These are phyloP conservation scores for Cosmopolites sordidus DNA, from an alignment of 2,888 invertebrate species.

Conservation along the genomic window DNA sequence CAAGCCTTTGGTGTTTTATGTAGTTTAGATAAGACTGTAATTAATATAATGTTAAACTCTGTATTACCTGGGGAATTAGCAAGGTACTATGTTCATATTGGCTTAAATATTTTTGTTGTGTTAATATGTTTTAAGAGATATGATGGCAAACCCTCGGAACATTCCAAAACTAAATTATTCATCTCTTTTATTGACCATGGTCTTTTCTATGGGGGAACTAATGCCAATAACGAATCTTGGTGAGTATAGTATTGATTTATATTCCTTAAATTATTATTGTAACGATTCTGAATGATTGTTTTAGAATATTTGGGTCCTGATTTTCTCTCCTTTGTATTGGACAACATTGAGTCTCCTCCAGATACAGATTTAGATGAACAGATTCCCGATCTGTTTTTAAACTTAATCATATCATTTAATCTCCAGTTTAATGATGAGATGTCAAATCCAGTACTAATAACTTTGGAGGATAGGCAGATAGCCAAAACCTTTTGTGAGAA, in stretches of 20 bases:
- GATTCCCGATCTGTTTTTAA: constrained; percentile 79
- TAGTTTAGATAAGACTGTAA: constrained; percentile 73
- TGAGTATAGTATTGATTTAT: constrained; percentile 44
- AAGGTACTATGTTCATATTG: constrained; percentile 50
- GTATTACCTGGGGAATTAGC: constrained; percentile 88
- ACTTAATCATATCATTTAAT: constrained; percentile 82
- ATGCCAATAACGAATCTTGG: constrained; percentile 87
- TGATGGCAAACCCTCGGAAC: constrained; percentile 74
- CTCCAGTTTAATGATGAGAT: constrained; percentile 69
- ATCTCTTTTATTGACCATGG: constrained; percentile 77
- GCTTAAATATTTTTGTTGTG: not conserved
- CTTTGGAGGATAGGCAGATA: constrained; percentile 62
- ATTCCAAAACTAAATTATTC: constrained; percentile 78
- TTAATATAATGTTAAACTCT: constrained; percentile 80
- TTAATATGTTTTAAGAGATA: constrained; percentile 54
- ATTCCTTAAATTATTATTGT: not conserved
- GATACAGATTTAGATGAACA: constrained; percentile 79
- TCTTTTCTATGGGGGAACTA: constrained; percentile 85
- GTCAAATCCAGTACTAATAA: constrained; percentile 69
- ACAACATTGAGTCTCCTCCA: constrained; percentile 75
- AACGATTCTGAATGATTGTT: constrained; percentile 33
- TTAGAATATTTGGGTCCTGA: constrained; percentile 79
- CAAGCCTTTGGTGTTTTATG: constrained; percentile 87
- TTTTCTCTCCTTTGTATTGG: constrained; percentile 76
- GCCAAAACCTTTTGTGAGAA: constrained; percentile 91